Conservation (phyloP, 1,140 invertebrate genomes). For the Drosophila triauraria region DNA sequence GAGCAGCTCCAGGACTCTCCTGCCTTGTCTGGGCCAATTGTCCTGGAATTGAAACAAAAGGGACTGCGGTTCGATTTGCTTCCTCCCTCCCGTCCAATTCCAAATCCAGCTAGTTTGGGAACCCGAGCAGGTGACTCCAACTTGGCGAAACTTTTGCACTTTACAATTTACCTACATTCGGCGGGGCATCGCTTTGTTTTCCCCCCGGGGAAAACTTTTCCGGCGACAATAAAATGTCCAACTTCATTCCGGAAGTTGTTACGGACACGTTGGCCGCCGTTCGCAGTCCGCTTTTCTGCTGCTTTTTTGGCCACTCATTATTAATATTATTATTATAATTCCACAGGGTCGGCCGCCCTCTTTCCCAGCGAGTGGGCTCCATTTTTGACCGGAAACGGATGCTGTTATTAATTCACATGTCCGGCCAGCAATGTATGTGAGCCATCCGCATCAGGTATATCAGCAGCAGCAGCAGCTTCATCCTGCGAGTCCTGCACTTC, state of each 20-base stretch:
- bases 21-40: slow-evolving; percentile 33
- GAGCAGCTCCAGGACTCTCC: slow-evolving; percentile 15
- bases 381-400: slow-evolving; percentile 76
- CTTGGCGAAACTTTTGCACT: slow-evolving; percentile 71
- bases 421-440: slow-evolving; percentile 38
- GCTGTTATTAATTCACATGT: slow-evolving; percentile 80
- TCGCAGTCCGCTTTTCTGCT: slow-evolving; percentile 55
- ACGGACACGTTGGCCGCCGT: slow-evolving; percentile 69
- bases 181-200: slow-evolving; percentile 17
- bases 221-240: slow-evolving; percentile 42
- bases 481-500: slow-evolving; percentile 26
- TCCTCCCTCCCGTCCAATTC: background rate
- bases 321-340: slow-evolving; percentile 67
- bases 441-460: slow-evolving; percentile 46
- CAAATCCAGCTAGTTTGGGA: slow-evolving; percentile 61
- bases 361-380: slow-evolving; percentile 1
- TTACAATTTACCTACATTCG: slow-evolving; percentile 62
- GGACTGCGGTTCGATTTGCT: slow-evolving; percentile 34
- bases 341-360: background rate
- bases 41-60: slow-evolving; percentile 79
- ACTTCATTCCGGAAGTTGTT: slow-evolving; percentile 71
- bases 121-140: slow-evolving; percentile 78
- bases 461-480: background rate
- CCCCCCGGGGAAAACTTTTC: slow-evolving; percentile 33
- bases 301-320: slow-evolving; percentile 61